Evolutionary conservation across 1,140 invertebrate species (phyloP), one percentile per base, ranked within the genome.

Genomic region (Megathymus violae): DNA sequence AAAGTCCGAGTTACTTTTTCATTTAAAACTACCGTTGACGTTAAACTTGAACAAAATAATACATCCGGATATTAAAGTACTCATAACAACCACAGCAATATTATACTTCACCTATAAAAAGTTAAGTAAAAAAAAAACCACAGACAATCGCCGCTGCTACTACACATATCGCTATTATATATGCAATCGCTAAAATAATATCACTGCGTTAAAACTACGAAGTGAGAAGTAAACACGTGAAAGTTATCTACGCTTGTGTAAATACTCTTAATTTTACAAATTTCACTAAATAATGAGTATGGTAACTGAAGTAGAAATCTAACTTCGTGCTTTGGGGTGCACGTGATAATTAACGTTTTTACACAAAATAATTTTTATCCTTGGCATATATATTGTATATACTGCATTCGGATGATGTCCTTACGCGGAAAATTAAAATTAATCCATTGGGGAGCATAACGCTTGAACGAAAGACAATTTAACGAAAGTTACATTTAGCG

Each of bases 201-300:
- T 86, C 83, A 86, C 83, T 80, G 70, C 48, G 64, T 70, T 69
- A 74, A 43, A 71, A 74, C 71, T 76, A 79, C 69, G n/a, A 58
- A 72, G 67, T 76, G 60, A n/a, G n/a, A n/a, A n/a, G n/a, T n/a
- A n/a, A n/a, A n/a, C 58, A 70, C 40, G 75, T 63, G 31, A 54
- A 71, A 64, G 59, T 72, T 73, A 79, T 65, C 64, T 69, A 64
- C 41, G 17, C 10, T 44, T 25, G 22, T 38, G 46, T 31, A 61
- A 40, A 60, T 47, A 31, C 19, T 61, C 16, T 11, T 22, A 60
- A 46, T 60, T 25, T 60, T 60, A n/a, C n/a, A n/a, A 48, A 6
- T 22, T 56, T 43, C n/a, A 25, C 11, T 4, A 41, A 56, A 56
- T 56, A 43, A 31, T 16, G 41, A 31, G 40, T 56, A 76, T 78